These are phyloP conservation scores for Anorthoa munda DNA, from an alignment of 2,888 invertebrate species.

Conservation along the genomic window DNA sequence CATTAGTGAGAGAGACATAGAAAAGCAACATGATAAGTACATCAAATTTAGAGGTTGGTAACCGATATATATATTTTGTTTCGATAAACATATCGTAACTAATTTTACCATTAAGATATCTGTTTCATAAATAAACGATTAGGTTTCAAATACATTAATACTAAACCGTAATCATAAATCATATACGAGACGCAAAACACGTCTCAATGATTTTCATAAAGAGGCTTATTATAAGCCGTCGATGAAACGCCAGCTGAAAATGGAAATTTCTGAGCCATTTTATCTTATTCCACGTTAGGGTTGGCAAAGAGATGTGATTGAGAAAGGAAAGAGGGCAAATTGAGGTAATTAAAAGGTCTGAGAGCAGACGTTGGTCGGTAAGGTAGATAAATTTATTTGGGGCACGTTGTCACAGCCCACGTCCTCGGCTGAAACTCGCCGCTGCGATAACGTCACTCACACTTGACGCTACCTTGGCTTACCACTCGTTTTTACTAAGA, in stretches of 20 bases:
- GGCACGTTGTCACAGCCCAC: constrained; percentile 69
- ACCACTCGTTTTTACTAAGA: constrained; percentile 74
- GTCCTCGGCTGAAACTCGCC: constrained; percentile 74
- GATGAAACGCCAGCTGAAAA: constrained; percentile 54
- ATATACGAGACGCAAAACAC: constrained; percentile 39
- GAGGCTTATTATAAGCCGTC: constrained; percentile 57
- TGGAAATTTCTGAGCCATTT: constrained; percentile 57
- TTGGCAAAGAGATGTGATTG: constrained; percentile 53
- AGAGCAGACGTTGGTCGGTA: constrained; percentile 75
- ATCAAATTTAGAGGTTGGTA: neutral
- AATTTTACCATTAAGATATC: neutral
- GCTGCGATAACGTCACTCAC: constrained; percentile 86
- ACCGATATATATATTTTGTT: neutral
- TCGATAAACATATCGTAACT: neutral
- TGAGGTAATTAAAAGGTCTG: constrained; percentile 82
- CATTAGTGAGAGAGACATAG: neutral
- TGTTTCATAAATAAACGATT: constrained; percentile 25
- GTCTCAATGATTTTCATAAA: constrained; percentile 58
- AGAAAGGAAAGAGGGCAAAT: constrained; percentile 68
- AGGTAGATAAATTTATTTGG: constrained; percentile 80
- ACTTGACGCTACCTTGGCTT: constrained; percentile 78
- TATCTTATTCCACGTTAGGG: constrained; percentile 48
- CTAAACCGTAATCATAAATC: constrained; percentile 37
- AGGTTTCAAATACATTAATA: constrained; percentile 29
- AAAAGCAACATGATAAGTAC: neutral